These are phyloP conservation scores for Heterodera filipjevi DNA, from an alignment of 2,888 invertebrate species.

Conservation along the genomic window DNA sequence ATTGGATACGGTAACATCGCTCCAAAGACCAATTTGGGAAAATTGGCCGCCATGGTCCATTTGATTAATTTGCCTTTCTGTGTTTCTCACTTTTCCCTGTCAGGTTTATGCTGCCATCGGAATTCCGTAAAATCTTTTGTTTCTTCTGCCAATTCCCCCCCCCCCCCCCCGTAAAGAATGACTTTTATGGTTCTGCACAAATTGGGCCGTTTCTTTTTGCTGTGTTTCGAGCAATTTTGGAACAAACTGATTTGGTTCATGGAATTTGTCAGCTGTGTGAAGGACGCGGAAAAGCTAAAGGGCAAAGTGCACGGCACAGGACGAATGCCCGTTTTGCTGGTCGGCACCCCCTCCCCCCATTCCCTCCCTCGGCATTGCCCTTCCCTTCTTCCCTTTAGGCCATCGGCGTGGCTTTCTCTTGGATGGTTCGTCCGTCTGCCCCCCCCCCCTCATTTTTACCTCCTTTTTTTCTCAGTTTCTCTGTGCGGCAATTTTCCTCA, in stretches of 20 bases:
- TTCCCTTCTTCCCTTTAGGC: slow-evolving; percentile 1
- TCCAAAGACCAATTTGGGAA: slow-evolving; percentile 59
- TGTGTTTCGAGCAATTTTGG: slow-evolving; percentile 57
- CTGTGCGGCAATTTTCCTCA: slow-evolving; percentile 63
- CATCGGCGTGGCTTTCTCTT: slow-evolving; percentile 23
- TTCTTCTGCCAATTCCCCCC: neutral
- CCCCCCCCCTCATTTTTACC: neutral
- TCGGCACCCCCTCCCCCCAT: slow-evolving; percentile 14
- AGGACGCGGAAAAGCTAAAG: slow-evolving; percentile 48
- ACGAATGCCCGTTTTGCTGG: slow-evolving; percentile 60
- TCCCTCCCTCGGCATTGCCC: no score
- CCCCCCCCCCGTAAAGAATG: neutral
- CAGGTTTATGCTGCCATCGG: slow-evolving; percentile 62
- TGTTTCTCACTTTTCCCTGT: neutral
- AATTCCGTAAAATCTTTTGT: slow-evolving; percentile 51
- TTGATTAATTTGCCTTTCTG: neutral
- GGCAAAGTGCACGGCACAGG: slow-evolving; percentile 35
- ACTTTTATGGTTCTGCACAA: slow-evolving; percentile 56
- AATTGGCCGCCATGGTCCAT: slow-evolving; percentile 60
- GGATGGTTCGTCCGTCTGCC: slow-evolving; percentile 44
- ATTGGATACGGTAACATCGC: slow-evolving; percentile 64
- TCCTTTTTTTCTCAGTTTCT: slow-evolving; percentile 49
- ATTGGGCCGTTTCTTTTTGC: slow-evolving; percentile 58
- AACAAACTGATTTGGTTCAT: slow-evolving; percentile 46
- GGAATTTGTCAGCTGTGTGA: slow-evolving; percentile 50